These are phyloP conservation scores for Spicauda simplicius DNA, from an alignment of 2,888 invertebrate species.

Conservation along the genomic window DNA sequence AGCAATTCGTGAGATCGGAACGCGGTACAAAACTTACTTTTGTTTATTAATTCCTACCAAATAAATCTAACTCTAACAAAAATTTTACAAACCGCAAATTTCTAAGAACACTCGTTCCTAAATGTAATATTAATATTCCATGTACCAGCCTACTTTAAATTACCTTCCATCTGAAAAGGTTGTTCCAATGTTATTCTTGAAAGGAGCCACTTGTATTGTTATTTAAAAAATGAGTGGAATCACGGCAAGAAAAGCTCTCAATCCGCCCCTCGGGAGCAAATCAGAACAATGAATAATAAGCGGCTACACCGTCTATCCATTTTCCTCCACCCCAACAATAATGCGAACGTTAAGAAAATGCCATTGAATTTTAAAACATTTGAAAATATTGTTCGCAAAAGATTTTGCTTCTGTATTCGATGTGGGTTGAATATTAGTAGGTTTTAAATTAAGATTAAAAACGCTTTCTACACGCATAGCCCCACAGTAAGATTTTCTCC, in stretches of 20 bases:
- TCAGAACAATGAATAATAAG: conserved; percentile 81
- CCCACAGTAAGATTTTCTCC: too few relatives aligned
- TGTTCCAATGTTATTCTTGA: conserved; percentile 57
- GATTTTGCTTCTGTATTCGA: background rate
- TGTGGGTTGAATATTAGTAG: background rate
- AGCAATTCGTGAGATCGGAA: too few relatives aligned
- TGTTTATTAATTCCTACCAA: background rate
- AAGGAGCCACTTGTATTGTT: conserved; percentile 71
- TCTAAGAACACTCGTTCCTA: conserved; percentile 32
- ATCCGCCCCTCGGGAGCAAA: conserved; percentile 47
- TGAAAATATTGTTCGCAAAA: conserved; percentile 53
- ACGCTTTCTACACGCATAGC: too few relatives aligned
- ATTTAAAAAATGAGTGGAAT: conserved; percentile 79
- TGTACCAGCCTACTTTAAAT: conserved; percentile 40
- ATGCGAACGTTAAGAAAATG: conserved; percentile 67
- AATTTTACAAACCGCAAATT: background rate
- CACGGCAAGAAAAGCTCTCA: conserved; percentile 68
- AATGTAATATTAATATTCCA: conserved; percentile 43
- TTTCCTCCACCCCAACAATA: conserved; percentile 75
- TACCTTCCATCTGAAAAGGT: conserved; percentile 49
- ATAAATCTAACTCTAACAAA: background rate
- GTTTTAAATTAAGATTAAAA: too few relatives aligned
- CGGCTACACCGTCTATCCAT: conserved; percentile 77
- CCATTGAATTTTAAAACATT: conserved; percentile 76
- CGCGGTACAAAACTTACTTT: too few relatives aligned